Evolutionary conservation across 92 coral and sea anemone species (phyloP), one percentile per base, ranked within the genome.

Genomic region (Phymanthus crucifer): DNA sequence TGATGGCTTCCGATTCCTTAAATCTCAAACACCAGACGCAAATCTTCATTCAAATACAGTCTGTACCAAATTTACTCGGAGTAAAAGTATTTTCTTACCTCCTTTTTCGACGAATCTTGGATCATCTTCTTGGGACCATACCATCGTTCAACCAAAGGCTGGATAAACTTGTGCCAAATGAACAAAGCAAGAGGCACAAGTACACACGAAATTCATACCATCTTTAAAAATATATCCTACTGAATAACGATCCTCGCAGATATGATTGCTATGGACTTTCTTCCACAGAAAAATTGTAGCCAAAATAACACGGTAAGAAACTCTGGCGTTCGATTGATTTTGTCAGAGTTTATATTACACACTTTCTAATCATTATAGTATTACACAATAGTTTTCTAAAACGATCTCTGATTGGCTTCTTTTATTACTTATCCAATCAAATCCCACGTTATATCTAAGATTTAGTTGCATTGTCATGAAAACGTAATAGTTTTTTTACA

Each of bases 151-250:
- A 95, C 73, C 11, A 95, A 71, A 8, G 99, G 99, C 78, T 91
- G 99, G 16, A 95, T 79, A 57, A 95, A 89, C 99, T 95, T 95
- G 93, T 93, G 99, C 99, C 99, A 95, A 76, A 95, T 89, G 88
- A 73, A 93, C 90, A 95, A 66, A 48, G 91, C 89, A 78, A 93
- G 73, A 64, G 99, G 99, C 99, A 95, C 99, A 95, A 95, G 98
- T 69, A 95, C 89, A 70, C 99, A 95, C 91, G 99, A 88, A 80
- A 95, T 87, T 93, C 99, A 95, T 87, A 95, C 99, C 99, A 95
- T 95, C 79, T 38, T 90, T 71, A 69, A 27, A 27, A 10, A 34
- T 23, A 19, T 24, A 66, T 36, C 56, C 29, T 35, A 32, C 45
- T 9, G 2, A 21, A 32, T 36, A 23, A 13, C 61, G 27, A 17